These are phyloP conservation scores for Protobothrops flavoviridis DNA, from an alignment of 2,113 vertebrate species.

Conservation along the genomic window DNA sequence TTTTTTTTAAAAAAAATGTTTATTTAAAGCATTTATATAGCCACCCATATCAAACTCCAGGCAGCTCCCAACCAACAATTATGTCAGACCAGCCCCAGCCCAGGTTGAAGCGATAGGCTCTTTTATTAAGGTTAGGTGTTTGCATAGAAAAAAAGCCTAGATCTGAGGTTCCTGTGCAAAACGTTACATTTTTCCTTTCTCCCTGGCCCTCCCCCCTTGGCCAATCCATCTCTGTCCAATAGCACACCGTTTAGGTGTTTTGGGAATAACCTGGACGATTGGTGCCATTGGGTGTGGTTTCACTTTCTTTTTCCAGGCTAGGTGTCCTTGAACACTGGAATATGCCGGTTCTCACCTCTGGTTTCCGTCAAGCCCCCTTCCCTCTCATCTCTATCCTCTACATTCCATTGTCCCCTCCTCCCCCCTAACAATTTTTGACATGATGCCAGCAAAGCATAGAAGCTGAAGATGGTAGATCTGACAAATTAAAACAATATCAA, in stretches of 20 bases:
- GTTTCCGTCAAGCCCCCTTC: neutral
- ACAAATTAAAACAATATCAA: no score
- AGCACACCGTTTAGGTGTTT: neutral
- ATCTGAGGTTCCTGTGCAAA: neutral
- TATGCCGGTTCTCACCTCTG: neutral
- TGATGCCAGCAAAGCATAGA: neutral
- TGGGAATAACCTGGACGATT: neutral
- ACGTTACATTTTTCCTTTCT: neutral
- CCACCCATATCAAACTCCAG: neutral
- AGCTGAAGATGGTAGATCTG: neutral
- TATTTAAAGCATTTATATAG: neutral
- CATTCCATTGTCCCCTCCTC: neutral
- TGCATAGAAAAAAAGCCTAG: neutral
- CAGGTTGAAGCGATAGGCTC: neutral
- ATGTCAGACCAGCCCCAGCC: neutral
- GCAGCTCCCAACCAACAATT: neutral
- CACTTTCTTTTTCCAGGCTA: neutral
- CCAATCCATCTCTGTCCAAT: neutral
- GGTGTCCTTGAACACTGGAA: neutral
- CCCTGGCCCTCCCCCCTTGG: neutral
- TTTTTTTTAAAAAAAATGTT: neutral
- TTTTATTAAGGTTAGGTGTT: neutral
- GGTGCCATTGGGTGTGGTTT: neutral
- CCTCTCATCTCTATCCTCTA: neutral
- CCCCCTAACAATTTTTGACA: neutral